Conservation (phyloP, 1,140 invertebrate genomes). For the Ganaspis sp. region DNA sequence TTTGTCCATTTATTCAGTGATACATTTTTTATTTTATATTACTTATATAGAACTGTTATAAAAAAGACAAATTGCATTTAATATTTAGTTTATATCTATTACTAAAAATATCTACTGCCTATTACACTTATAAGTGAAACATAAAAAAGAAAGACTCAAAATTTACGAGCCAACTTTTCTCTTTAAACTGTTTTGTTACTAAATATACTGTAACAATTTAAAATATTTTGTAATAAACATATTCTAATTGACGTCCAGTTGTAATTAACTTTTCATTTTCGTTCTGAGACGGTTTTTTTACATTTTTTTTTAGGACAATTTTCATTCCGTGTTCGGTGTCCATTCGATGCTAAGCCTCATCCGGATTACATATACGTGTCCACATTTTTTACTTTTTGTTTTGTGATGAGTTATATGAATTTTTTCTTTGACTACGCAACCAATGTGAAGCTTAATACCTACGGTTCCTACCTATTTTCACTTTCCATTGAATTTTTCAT, state of each 20-base stretch:
- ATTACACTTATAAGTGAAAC: conserved; percentile 18
- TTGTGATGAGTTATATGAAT: conserved; percentile 60
- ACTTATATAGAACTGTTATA: conserved; percentile 24
- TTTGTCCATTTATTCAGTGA: background rate
- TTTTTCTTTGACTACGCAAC: conserved; percentile 54
- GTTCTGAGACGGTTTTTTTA: conserved; percentile 9
- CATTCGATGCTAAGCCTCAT: conserved; percentile 68
- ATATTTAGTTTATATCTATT: conserved; percentile 17
- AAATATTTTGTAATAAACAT: conserved; percentile 73
- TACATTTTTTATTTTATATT: background rate
- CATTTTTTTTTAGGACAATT: conserved; percentile 18
- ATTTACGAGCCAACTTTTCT: background rate
- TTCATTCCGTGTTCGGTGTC: conserved; percentile 42
- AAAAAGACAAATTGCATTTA: conserved; percentile 19
- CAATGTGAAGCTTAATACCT: conserved; percentile 54
- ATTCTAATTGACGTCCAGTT: conserved; percentile 54
- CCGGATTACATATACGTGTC: conserved; percentile 68
- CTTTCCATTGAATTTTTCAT: background rate
- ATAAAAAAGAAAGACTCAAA: background rate
- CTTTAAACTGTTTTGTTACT: background rate
- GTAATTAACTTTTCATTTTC: conserved; percentile 30
- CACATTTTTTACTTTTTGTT: conserved; percentile 67
- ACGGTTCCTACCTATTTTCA: background rate
- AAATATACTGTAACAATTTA: conserved; percentile 46
- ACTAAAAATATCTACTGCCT: conserved; percentile 12